Evolutionary conservation across 2,113 vertebrate genomes (phyloP).

Genomic region (Cryptotis parvus): DNA sequence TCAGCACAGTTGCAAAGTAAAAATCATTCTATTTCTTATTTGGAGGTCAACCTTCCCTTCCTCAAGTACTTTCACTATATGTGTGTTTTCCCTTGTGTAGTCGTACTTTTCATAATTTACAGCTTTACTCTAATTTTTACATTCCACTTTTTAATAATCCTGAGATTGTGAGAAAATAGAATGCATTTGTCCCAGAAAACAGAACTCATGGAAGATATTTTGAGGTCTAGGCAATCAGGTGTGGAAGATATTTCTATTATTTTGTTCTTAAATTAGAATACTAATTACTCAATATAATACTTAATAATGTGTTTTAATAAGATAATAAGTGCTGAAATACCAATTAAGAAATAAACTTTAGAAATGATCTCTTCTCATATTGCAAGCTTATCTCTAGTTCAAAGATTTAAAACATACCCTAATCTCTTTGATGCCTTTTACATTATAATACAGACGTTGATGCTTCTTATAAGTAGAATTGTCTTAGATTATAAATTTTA

Average conservation of each 20-base stretch:
- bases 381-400: neutral
- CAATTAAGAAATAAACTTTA: neutral
- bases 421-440: neutral
- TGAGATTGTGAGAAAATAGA: neutral
- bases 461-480: neutral
- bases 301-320: neutral
- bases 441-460: neutral
- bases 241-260: conserved; percentile 12
- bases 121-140: neutral
- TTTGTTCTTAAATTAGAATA: conserved; percentile 31
- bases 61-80: neutral
- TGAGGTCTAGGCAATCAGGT: neutral
- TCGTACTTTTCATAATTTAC: neutral
- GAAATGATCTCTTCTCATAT: neutral
- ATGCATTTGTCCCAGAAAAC: neutral
- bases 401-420: conserved; percentile 19
- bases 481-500: neutral
- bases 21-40: neutral
- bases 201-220: neutral
- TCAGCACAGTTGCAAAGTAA: neutral
- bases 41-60: neutral
- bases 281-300: neutral
- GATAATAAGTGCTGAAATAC: neutral
- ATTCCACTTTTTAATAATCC: neutral
- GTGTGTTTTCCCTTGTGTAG: neutral